Percentiles rank a stretch among this genome's conserved stretches.
Evolutionary conservation across 1,140 invertebrate species (phyloP).

Genomic region (Ectropis grisescens): DNA sequence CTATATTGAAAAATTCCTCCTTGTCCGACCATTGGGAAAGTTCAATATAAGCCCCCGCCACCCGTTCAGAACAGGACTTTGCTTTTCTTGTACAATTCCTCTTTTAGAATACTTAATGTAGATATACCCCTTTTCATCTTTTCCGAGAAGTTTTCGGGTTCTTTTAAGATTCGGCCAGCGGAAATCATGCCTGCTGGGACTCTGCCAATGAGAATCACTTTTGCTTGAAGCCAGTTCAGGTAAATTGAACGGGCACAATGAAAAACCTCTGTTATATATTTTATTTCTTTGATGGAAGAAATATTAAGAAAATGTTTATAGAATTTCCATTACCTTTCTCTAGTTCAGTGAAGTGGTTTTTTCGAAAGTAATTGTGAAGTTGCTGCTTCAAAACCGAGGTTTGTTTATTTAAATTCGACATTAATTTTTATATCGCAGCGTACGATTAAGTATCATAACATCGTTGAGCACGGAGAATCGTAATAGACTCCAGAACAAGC

Average conservation of each 20-base stretch:
- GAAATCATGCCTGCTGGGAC: slow-evolving; percentile 26
- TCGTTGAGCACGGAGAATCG: too few relatives aligned
- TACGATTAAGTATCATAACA: too few relatives aligned
- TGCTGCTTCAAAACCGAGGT: too few relatives aligned
- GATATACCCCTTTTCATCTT: slow-evolving; percentile 47
- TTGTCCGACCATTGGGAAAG: slow-evolving; percentile 42
- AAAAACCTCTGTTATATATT: neutral
- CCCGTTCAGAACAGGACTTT: slow-evolving; percentile 55
- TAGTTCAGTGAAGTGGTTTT: too few relatives aligned
- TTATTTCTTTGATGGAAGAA: too few relatives aligned
- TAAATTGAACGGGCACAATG: slow-evolving; percentile 11
- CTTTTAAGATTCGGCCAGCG: slow-evolving; percentile 37
- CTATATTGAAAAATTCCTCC: slow-evolving; percentile 51
- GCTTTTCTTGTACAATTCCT: slow-evolving; percentile 56
- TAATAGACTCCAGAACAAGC: too few relatives aligned
- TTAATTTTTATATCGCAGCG: too few relatives aligned
- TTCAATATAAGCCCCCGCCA: slow-evolving; percentile 41
- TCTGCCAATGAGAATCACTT: slow-evolving; percentile 4
- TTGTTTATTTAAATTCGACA: too few relatives aligned
- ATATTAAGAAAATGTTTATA: too few relatives aligned
- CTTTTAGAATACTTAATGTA: slow-evolving; percentile 54
- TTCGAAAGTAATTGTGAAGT: too few relatives aligned
- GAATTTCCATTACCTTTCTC: too few relatives aligned
- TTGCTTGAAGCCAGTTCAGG: slow-evolving; percentile 5
- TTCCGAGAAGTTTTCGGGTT: slow-evolving; percentile 36